Evolutionary conservation across 2,113 vertebrate species (phyloP).

Genomic region (Irena cyanogastra): DNA sequence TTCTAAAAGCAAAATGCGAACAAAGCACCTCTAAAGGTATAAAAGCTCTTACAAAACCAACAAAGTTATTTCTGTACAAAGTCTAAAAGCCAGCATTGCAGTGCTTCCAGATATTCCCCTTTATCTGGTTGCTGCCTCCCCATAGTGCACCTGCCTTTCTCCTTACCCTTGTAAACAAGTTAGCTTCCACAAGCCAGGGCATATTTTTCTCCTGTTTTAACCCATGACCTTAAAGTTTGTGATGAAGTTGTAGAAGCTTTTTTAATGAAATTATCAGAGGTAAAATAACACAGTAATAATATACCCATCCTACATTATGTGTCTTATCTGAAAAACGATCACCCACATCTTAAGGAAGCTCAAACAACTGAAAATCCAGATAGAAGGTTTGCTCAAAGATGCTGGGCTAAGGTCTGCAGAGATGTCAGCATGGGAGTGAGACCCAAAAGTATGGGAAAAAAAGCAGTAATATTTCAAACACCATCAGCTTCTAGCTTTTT

Average conservation of each 20-base stretch:
- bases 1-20: not conserved
- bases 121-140: not conserved
- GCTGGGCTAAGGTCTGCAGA: not conserved
- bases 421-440: not conserved
- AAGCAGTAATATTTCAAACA: not conserved
- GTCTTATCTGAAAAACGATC: constrained; percentile 41
- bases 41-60: not conserved
- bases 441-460: not conserved
- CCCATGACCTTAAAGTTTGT: constrained; percentile 25
- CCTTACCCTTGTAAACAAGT: constrained; percentile 19
- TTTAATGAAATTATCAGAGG: constrained; percentile 42
- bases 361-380: constrained; percentile 1
- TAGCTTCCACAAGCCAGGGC: constrained; percentile 12
- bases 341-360: constrained; percentile 43
- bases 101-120: not conserved
- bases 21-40: not conserved
- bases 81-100: not conserved
- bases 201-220: not conserved
- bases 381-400: not conserved
- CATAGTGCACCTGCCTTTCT: constrained; percentile 17
- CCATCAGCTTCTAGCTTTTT: not conserved
- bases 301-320: constrained; percentile 25
- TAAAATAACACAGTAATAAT: constrained; percentile 17
- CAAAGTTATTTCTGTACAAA: not conserved
- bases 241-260: not conserved